phyloP scores from a whole-genome alignment of 2,113 vertebrate species.

The Carollia perspicillata region DNA sequence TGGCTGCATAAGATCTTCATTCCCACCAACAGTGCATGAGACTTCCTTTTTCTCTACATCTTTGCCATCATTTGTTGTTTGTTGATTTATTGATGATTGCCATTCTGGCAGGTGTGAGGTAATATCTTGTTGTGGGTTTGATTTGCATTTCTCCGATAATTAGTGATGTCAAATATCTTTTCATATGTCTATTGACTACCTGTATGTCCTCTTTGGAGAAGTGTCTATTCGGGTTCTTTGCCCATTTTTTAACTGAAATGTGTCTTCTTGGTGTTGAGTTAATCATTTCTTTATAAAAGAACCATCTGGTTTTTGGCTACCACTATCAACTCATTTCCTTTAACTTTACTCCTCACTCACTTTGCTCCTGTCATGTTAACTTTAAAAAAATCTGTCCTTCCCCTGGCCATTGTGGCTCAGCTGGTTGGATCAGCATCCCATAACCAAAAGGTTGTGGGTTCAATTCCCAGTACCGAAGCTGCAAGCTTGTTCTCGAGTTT shows the following conservation, averaged over 20 bases:
- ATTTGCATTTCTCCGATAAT: background rate
- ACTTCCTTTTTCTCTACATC: background rate
- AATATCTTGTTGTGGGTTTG: too few species aligned
- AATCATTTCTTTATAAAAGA: background rate
- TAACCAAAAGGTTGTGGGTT: too few species aligned
- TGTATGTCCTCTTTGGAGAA: background rate
- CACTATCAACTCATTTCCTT: background rate
- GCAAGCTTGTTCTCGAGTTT: too few species aligned
- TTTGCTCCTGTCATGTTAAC: background rate
- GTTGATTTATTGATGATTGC: background rate
- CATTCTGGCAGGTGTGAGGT: too few species aligned
- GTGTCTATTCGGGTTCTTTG: background rate
- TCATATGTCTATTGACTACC: background rate
- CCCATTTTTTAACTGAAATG: background rate
- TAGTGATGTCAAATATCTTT: background rate
- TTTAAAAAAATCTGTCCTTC: background rate
- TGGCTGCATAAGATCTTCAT: too few species aligned
- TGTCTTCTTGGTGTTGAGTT: background rate
- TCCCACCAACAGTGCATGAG: too few species aligned
- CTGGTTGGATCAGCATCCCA: too few species aligned
- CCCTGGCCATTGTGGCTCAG: too few species aligned
- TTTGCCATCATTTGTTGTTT: background rate
- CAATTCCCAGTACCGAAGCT: too few species aligned
- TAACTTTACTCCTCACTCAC: background rate
- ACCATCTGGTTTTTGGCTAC: background rate